Evolutionary conservation across 2,797 vertebrate species (phyloP).

Genomic region (Enteromius radiatus): DNA sequence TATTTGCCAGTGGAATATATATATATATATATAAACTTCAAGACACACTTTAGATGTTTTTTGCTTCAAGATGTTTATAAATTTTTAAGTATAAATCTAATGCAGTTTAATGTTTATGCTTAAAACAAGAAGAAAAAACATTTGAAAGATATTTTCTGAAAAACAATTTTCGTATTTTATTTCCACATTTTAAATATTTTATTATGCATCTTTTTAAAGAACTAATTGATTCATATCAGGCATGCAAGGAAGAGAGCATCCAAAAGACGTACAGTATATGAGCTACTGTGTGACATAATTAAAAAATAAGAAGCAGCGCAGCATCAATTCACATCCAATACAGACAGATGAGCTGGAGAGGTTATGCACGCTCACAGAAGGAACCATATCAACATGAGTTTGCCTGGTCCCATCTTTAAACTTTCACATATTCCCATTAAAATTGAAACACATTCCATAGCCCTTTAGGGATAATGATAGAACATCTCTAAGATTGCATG

Average conservation of each 20-base stretch:
- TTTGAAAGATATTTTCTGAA: neutral
- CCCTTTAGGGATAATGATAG: neutral
- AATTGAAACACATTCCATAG: neutral
- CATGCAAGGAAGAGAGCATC: neutral
- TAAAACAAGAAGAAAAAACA: neutral
- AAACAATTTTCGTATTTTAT: neutral
- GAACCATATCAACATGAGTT: neutral
- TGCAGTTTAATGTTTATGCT: neutral
- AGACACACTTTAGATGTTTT: neutral
- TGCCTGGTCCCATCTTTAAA: neutral
- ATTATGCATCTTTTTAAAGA: neutral
- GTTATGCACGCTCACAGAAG: neutral
- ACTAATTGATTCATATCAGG: neutral
- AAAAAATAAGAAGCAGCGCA: neutral
- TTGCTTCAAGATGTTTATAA: neutral
- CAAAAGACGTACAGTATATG: neutral
- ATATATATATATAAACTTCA: no score
- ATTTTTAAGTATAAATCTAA: neutral
- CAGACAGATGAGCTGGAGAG: neutral
- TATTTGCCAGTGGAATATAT: neutral
- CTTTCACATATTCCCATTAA: conserved; percentile 4
- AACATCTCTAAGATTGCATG: neutral
- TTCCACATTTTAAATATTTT: neutral
- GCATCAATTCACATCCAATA: neutral
- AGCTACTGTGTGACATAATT: neutral